Evolutionary conservation across 2,113 vertebrate species (phyloP).

Genomic region (Meles meles): DNA sequence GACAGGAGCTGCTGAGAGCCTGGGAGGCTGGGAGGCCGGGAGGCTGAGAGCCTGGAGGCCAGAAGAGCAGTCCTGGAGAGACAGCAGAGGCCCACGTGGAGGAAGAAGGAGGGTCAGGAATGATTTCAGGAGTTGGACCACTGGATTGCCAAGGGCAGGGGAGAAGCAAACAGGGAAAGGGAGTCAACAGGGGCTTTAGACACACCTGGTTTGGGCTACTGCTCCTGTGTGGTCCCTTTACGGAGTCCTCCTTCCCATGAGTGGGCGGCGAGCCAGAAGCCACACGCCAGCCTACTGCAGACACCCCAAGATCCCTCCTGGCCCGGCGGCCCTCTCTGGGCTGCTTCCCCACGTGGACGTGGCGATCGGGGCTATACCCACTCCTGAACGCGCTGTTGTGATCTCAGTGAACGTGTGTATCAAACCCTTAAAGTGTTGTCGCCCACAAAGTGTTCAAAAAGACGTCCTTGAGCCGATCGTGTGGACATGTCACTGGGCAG

Average conservation of each 20-base stretch:
- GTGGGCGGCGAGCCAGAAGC: not conserved
- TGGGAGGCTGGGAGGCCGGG: not conserved
- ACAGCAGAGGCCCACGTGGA: not conserved
- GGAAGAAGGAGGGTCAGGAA: accelerated
- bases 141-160: not conserved
- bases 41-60: not conserved
- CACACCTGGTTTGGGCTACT: not conserved
- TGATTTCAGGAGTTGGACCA: not conserved
- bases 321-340: accelerated
- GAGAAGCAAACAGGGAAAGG: not conserved
- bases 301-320: no score
- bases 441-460: not conserved
- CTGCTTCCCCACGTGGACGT: accelerated
- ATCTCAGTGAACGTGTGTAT: not conserved
- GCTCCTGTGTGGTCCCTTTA: not conserved
- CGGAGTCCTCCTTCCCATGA: not conserved
- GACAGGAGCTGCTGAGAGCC: not conserved
- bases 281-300: no score
- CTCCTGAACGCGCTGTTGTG: not conserved
- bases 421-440: not conserved
- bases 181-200: no score
- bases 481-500: not conserved
- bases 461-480: not conserved
- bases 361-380: not conserved
- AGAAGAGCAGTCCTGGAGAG: not conserved